Evolutionary conservation across 2,113 vertebrate species (phyloP).

Genomic region (Callipepla squamata): DNA sequence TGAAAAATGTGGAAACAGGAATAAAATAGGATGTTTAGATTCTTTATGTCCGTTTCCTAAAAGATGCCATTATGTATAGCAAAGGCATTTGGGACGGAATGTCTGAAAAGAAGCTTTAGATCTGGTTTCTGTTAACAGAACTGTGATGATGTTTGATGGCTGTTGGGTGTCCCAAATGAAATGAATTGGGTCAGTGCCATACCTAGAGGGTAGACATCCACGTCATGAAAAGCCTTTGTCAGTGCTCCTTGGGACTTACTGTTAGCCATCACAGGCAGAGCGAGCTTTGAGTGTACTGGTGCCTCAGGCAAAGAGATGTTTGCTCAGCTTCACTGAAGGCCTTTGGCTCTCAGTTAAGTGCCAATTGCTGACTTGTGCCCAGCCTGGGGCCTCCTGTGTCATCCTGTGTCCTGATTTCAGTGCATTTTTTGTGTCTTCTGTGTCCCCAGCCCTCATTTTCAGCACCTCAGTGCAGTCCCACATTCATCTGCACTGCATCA

Average conservation of each 20-base stretch:
- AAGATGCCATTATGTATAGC: not conserved
- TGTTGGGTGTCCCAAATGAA: not conserved
- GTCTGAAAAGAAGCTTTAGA: not conserved
- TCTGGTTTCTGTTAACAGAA: not conserved
- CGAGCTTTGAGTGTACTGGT: not conserved
- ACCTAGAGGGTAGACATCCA: not conserved
- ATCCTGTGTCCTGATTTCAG: not conserved
- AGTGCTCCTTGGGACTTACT: fast-evolving
- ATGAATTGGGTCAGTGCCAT: not conserved
- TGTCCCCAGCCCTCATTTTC: not conserved
- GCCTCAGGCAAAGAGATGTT: not conserved
- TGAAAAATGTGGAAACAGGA: not conserved
- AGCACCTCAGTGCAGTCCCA: not conserved
- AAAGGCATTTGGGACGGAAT: not conserved
- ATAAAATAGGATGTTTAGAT: not conserved
- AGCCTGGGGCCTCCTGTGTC: not conserved
- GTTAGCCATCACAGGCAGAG: not conserved
- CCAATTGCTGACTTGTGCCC: not conserved
- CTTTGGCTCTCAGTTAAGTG: not conserved
- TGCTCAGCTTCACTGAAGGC: not conserved
- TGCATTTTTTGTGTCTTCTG: not conserved
- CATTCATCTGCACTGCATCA: fast-evolving
- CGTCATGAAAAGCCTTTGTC: not conserved
- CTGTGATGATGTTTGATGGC: not conserved
- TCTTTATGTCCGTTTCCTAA: not conserved